phyloP scores from a whole-genome alignment of 2,113 vertebrate genomes.

The Seriola dumerili region DNA sequence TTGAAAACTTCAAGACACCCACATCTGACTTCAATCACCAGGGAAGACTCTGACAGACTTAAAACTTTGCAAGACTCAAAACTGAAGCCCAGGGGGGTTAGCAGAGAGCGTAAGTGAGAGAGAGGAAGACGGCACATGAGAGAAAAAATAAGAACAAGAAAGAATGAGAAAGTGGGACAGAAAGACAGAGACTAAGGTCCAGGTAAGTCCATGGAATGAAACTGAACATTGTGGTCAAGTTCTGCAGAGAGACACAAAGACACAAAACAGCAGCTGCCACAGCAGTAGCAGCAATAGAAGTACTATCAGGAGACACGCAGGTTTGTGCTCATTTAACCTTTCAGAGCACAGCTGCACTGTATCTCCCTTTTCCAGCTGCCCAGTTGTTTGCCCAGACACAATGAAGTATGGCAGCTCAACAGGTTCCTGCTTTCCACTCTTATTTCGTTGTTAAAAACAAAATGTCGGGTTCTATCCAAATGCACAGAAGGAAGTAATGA shows the following conservation, averaged over 20 bases:
- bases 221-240: conserved; percentile 66
- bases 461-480: conserved; percentile 10
- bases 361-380: conserved; percentile 52
- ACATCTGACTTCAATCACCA: conserved; percentile 34
- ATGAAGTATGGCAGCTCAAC: conserved; percentile 43
- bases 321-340: conserved; percentile 64
- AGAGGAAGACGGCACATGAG: neutral
- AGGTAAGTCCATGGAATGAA: conserved; percentile 52
- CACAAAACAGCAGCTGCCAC: conserved; percentile 53
- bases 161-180: neutral
- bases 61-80: conserved; percentile 42
- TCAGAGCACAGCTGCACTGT: conserved; percentile 27
- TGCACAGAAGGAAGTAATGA: neutral
- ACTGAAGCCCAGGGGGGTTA: conserved; percentile 19
- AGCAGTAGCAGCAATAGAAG: conserved; percentile 33
- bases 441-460: neutral
- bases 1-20: conserved; percentile 38
- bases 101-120: neutral
- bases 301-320: conserved; percentile 53
- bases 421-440: conserved; percentile 26
- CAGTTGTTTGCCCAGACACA: conserved; percentile 37
- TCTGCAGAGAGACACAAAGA: conserved; percentile 50
- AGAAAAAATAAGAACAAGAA: conserved; percentile 14
- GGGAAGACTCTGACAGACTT: conserved; percentile 49
- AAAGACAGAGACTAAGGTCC: conserved; percentile 37